Evolutionary conservation across 2,888 invertebrate species (phyloP).

Genomic region (Auanema sp.): DNA sequence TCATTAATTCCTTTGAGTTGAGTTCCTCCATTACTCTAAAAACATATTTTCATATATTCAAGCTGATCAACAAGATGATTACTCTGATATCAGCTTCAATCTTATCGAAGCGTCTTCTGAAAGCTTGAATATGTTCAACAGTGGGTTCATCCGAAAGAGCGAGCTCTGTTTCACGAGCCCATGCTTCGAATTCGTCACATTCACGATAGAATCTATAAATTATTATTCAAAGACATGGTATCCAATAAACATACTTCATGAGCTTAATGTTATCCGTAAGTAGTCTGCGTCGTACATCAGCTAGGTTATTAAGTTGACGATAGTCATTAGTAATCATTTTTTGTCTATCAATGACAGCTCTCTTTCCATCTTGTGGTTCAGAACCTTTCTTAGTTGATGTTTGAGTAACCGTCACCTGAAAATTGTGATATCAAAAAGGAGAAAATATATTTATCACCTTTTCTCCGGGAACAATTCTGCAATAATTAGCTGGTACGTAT

Average conservation of each 20-base stretch:
- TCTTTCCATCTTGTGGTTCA: constrained; percentile 29
- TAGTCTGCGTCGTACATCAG: constrained; percentile 76
- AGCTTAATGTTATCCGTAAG: constrained; percentile 88
- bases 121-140: constrained; percentile 83
- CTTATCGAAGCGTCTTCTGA: constrained; percentile 30
- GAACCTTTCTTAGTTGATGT: constrained; percentile 33
- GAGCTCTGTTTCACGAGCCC: constrained; percentile 93
- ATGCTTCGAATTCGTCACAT: constrained; percentile 93
- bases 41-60: no score
- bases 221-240: not conserved
- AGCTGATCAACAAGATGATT: not conserved
- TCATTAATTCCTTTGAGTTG: constrained; percentile 85
- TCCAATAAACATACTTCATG: constrained; percentile 27
- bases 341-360: constrained; percentile 55
- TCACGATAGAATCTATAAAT: constrained; percentile 87
- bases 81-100: constrained; percentile 82
- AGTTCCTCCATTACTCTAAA: constrained; percentile 81
- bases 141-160: constrained; percentile 81
- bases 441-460: constrained; percentile 56
- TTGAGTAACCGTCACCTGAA: constrained; percentile 46
- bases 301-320: constrained; percentile 74
- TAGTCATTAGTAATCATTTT: constrained; percentile 50
- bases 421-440: constrained; percentile 28
- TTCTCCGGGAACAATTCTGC: constrained; percentile 85
- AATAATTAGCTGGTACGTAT: constrained; percentile 84